phyloP scores from a whole-genome alignment of 2,888 invertebrate species.

The Rhagophthalmus giganteus region DNA sequence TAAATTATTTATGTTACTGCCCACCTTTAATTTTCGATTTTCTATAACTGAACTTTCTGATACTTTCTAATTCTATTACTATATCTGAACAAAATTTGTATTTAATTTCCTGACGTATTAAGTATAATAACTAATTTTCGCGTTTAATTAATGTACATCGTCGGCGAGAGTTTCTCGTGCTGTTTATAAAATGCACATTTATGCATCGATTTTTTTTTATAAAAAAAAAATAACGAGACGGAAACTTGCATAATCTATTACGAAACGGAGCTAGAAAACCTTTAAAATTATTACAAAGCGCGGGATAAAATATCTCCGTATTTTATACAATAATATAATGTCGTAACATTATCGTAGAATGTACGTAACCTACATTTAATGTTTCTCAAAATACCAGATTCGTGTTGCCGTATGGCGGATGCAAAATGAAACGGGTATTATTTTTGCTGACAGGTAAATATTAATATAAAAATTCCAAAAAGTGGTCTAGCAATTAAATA shows the following conservation, averaged over 20 bases:
- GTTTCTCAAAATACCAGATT: constrained; percentile 8
- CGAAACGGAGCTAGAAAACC: constrained; percentile 7
- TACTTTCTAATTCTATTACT: constrained; percentile 1
- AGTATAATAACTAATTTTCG: no score
- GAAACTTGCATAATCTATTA: no score
- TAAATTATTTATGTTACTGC: constrained; percentile 1
- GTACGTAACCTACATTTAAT: constrained; percentile 3
- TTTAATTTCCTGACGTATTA: no score
- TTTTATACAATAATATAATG: constrained; percentile 2
- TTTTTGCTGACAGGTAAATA: neutral
- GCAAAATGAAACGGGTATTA: neutral
- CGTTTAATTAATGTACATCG: no score
- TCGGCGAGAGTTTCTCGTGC: constrained; percentile 7
- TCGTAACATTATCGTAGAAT: neutral
- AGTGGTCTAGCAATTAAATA: neutral
- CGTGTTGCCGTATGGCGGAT: neutral
- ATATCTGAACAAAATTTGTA: no score
- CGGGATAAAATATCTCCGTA: constrained; percentile 4
- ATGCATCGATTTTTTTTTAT: no score
- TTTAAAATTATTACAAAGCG: constrained; percentile 5
- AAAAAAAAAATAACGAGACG: no score
- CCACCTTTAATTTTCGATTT: constrained; percentile 2
- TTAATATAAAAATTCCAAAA: neutral
- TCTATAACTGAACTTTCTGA: neutral
- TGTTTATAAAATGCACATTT: no score